A percentile compares a stretch with the other conserved stretches of the same genome.
Evolutionary conservation across 2,113 vertebrate species (phyloP).

Genomic region (Hyperopisus bebe): DNA sequence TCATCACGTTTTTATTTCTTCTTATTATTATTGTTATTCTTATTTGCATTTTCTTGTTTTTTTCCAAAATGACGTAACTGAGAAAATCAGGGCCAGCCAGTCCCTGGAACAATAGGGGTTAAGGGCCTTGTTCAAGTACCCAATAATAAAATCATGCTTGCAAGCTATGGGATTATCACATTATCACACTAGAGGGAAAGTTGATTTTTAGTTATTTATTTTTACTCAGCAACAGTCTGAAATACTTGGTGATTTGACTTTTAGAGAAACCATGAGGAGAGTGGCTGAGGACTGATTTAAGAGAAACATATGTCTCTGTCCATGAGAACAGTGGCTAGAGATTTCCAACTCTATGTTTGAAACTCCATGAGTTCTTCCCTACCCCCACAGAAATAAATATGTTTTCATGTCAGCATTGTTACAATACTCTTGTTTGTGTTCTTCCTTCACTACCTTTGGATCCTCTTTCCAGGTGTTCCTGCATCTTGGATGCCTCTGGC

Average conservation of each 20-base stretch:
- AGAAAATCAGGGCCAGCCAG: not conserved
- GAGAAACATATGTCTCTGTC: not conserved
- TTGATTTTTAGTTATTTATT: not conserved
- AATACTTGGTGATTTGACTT: not conserved
- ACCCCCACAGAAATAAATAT: not conserved
- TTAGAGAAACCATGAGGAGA: not conserved
- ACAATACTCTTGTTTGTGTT: not conserved
- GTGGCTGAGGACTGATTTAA: not conserved
- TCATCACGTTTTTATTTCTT: not conserved
- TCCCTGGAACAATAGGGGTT: not conserved
- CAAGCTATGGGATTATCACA: not conserved
- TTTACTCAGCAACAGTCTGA: not conserved
- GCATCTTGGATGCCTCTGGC: conserved; percentile 74
- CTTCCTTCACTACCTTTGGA: not conserved
- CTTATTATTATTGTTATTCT: not conserved
- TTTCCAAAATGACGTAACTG: not conserved
- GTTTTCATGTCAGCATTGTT: not conserved
- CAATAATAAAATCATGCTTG: not conserved
- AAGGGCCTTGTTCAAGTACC: not conserved
- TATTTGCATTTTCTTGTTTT: not conserved
- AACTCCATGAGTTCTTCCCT: not conserved
- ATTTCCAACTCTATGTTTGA: not conserved
- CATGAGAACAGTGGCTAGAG: not conserved
- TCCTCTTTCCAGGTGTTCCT: conserved; percentile 69
- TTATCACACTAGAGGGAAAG: not conserved